Evolutionary conservation across 2,113 vertebrate species (phyloP), one percentile per base, ranked within the genome.

Genomic region (Tragelaphus strepsiceros): DNA sequence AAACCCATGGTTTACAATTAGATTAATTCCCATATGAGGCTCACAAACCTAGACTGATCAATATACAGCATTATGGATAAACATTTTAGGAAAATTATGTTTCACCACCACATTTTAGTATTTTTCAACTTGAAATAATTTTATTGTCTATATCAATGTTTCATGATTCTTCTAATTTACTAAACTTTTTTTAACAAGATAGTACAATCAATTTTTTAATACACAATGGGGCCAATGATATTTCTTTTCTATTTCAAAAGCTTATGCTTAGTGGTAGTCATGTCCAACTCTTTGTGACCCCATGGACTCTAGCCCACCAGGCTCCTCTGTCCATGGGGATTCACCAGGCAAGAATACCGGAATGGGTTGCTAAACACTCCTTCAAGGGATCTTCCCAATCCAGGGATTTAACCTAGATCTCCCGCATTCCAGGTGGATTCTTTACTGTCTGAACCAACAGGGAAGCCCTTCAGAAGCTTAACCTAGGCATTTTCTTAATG

Each of bases 281-380:
- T 12, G 35, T 71, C 19, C 0, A 1, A 71, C 10, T 13, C 21
- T 71, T 71, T 12, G 2, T 6, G 19, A 71, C 5, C 5, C 2
- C n/a, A 22, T 22, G n/a, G n/a, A 71, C n/a, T 11, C 19, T 71
- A 71, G 67, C 19, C 10, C 19, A 39, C n/a, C 19, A 71, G 67
- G n/a, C n/a, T 39, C 2, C 9, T 71, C n/a, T 71, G n/a, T 35
- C 19, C 67, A 71, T 39, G n/a, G 19, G 62, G 67, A 39, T 13
- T 71, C 67, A 39, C 19, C 67, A 71, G 67, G n/a, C 19, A 71
- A 71, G 67, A 39, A 71, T 71, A 12, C 19, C 1, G 5, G 67
- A 71, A 19, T 22, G n/a, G 35, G 9, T 22, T 71, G 35, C 19
- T 71, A 39, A 6, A 19, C 19, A 35, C 3, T 71, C n/a, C 67